Percentiles rank a stretch among this genome's conserved stretches.
Conservation (phyloP, 2,888 invertebrate species). For the Orchesellides sinensis region DNA sequence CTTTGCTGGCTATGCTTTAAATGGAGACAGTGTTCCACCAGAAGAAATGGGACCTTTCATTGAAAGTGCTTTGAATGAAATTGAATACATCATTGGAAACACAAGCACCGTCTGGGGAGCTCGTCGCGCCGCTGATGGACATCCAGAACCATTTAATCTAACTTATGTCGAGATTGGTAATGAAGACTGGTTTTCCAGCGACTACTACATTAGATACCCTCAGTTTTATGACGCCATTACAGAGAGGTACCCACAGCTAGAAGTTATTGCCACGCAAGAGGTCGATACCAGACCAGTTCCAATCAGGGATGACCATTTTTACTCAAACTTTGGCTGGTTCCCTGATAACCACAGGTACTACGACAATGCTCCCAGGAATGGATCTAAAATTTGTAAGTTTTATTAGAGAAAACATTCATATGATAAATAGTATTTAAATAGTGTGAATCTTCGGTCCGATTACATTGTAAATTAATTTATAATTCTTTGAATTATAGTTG, state of each 20-base stretch:
- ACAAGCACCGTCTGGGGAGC: conserved; percentile 48
- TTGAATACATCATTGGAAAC: conserved; percentile 46
- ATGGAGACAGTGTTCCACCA: conserved; percentile 39
- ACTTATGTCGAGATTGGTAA: conserved; percentile 52
- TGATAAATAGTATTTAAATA: background rate
- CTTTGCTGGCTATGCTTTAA: conserved; percentile 37
- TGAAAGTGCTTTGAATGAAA: conserved; percentile 51
- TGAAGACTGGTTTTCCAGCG: conserved; percentile 36
- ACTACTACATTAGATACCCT: conserved; percentile 44
- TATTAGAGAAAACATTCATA: background rate
- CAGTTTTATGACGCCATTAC: conserved; percentile 41
- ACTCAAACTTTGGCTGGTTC: conserved; percentile 43
- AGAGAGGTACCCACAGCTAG: conserved; percentile 20
- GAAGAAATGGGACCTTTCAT: conserved; percentile 49
- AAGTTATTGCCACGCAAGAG: conserved; percentile 35
- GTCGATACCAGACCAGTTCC: conserved; percentile 43
- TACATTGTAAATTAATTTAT: too few species aligned
- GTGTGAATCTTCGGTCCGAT: background rate
- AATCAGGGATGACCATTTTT: conserved; percentile 46
- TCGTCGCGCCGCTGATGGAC: conserved; percentile 38
- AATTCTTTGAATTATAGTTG: conserved; percentile 24
- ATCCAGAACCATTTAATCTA: conserved; percentile 42
- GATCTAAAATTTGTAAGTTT: conserved; percentile 46
- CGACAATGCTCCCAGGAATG: conserved; percentile 46
- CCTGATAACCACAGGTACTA: conserved; percentile 39